phyloP scores from a whole-genome alignment of 2,113 vertebrate species.

The Vulpes lagopus region DNA sequence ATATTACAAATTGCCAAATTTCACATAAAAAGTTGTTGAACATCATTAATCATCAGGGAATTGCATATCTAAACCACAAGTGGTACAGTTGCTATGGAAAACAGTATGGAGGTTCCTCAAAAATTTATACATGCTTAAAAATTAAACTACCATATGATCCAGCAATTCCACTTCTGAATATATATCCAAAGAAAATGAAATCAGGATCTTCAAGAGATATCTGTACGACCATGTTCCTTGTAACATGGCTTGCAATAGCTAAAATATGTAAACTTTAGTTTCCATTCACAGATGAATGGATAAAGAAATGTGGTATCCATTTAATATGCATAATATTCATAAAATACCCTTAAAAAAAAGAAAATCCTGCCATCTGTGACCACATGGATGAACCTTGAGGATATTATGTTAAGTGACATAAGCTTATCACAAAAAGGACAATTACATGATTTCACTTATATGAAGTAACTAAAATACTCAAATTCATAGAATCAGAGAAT shows the following conservation, averaged over 20 bases:
- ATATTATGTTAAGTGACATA: not conserved
- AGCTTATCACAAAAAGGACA: not conserved
- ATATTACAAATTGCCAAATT: not conserved
- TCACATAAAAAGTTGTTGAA: not conserved
- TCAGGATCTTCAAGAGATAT: not conserved
- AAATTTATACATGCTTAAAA: too few species aligned
- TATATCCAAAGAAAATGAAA: not conserved
- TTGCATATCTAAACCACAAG: not conserved
- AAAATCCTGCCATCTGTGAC: not conserved
- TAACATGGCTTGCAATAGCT: not conserved
- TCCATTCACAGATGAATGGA: not conserved
- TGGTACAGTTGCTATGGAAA: not conserved
- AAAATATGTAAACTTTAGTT: not conserved
- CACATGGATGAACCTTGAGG: not conserved
- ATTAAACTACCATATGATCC: not conserved
- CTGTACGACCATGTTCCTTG: not conserved
- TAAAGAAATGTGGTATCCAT: not conserved
- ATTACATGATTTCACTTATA: not conserved
- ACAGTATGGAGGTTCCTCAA: not conserved
- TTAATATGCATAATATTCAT: not conserved
- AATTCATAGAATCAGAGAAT: not conserved
- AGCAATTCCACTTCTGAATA: not conserved
- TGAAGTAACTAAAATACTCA: not conserved
- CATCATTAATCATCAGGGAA: not conserved
- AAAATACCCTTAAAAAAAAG: not conserved